Base-by-base conservation (phyloP, 2,888 invertebrate species). In the Poecilus cupreus region DNA sequence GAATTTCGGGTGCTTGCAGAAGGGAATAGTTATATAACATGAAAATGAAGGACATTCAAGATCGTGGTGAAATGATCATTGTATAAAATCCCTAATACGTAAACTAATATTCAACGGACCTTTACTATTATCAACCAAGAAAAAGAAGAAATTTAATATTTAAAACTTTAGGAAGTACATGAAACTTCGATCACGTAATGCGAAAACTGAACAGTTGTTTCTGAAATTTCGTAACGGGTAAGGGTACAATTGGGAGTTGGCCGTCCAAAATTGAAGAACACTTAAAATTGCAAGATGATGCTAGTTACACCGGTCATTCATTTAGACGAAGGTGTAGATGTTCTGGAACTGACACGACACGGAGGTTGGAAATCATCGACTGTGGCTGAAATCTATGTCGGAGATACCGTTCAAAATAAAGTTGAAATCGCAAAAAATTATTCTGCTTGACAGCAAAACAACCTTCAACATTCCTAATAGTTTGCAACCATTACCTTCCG, bases 11-110 rank as follows among this genome's bases (percentile, higher is more conserved):
- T 13, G 60, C 60, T 26, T 60, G 24, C n/a, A 60, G 60, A 60
- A 60, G 60, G 13, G 60, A 60, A 60, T 8, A 26, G 26, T n/a
- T 60, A 24, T 54, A n/a, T n/a, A n/a, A n/a, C n/a, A n/a, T n/a
- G n/a, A n/a, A n/a, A n/a, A n/a, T n/a, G n/a, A n/a, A n/a, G n/a
- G n/a, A n/a, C n/a, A n/a, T n/a, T n/a, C n/a, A n/a, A n/a, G n/a
- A n/a, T n/a, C n/a, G n/a, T n/a, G 1, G 4, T 1, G 54, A 20
- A 20, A 0, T 54, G 3, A 20, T 20, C 2, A 24, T 20, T 1
- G 20, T 20, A 20, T n/a, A n/a, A n/a, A n/a, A n/a, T n/a, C n/a
- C n/a, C n/a, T n/a, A n/a, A n/a, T n/a, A n/a, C n/a, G n/a, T n/a
- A n/a, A n/a, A n/a, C n/a, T n/a, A n/a, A n/a, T n/a, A n/a, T n/a